phyloP scores from a whole-genome alignment of 2,113 vertebrate species.

The Oncorhynchus tshawytscha region DNA sequence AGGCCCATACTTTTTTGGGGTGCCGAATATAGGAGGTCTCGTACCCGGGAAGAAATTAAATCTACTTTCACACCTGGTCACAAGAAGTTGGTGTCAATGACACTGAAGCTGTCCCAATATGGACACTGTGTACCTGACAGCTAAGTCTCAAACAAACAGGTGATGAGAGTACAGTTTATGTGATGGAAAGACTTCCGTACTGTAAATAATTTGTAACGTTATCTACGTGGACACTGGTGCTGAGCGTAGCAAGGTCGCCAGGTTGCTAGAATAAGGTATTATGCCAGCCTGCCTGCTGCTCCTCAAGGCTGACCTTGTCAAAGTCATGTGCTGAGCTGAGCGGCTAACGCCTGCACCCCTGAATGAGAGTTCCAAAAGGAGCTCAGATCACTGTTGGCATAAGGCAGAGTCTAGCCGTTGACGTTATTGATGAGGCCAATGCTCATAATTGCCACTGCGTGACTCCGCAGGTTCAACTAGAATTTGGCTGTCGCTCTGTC shows the following conservation, averaged over 20 bases:
- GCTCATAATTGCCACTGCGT: conserved; percentile 61
- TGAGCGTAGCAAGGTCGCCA: conserved; percentile 57
- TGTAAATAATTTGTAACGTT: not conserved
- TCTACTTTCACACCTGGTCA: too few relatives aligned
- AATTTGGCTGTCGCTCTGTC: conserved; percentile 52
- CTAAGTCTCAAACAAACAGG: not conserved
- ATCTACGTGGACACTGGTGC: conserved; percentile 24
- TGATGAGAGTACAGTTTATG: not conserved
- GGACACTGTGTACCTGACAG: too few relatives aligned
- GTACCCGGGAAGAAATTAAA: too few relatives aligned
- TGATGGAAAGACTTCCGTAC: not conserved
- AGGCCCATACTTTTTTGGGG: too few relatives aligned
- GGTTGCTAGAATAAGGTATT: conserved; percentile 54
- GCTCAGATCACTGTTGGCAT: conserved; percentile 30
- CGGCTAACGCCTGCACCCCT: conserved; percentile 51
- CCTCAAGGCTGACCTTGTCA: conserved; percentile 63
- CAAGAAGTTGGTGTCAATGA: too few relatives aligned
- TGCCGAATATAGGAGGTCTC: too few relatives aligned
- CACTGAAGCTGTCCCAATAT: too few relatives aligned
- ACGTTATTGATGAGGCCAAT: conserved; percentile 59
- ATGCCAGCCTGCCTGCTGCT: conserved; percentile 60
- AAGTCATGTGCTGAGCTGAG: conserved; percentile 54
- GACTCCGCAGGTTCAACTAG: conserved; percentile 53
- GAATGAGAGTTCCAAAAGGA: conserved; percentile 34
- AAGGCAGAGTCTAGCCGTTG: conserved; percentile 38